Conservation (phyloP, 2,797 vertebrate genomes). For the Thripadectes ignobilis region DNA sequence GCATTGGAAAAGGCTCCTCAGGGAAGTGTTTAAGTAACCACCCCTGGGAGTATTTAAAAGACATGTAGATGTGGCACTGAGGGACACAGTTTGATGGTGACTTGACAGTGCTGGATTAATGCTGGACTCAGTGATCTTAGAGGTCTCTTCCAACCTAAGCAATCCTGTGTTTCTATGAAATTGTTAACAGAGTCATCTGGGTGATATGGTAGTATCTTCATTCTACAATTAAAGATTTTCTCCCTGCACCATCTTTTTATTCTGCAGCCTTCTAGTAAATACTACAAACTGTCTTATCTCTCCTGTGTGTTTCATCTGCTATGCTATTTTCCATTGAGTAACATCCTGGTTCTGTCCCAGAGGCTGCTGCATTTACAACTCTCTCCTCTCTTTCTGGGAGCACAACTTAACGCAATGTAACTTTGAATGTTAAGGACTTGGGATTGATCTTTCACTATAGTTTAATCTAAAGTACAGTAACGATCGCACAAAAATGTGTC, state of each 20-base stretch:
- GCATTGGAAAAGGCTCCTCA: background rate
- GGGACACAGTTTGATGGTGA: background rate
- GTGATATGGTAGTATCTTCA: background rate
- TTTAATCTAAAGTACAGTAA: background rate
- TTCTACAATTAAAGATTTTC: background rate
- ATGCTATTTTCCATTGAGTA: background rate
- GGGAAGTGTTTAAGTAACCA: background rate
- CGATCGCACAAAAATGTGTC: background rate
- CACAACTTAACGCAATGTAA: background rate
- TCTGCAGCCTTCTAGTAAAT: background rate
- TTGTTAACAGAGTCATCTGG: background rate
- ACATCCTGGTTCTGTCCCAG: background rate
- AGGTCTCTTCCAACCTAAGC: background rate
- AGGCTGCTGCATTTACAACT: background rate
- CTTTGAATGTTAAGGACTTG: background rate
- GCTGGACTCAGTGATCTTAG: background rate
- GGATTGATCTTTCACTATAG: background rate
- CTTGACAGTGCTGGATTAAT: background rate
- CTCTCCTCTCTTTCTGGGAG: background rate
- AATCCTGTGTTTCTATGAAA: background rate
- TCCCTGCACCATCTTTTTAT: background rate
- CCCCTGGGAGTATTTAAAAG: background rate
- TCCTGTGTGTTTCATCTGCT: background rate
- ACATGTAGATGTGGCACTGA: background rate
- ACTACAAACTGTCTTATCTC: background rate